Base-by-base conservation (phyloP, 2,797 vertebrate genomes). In the Eospalax fontanierii region DNA sequence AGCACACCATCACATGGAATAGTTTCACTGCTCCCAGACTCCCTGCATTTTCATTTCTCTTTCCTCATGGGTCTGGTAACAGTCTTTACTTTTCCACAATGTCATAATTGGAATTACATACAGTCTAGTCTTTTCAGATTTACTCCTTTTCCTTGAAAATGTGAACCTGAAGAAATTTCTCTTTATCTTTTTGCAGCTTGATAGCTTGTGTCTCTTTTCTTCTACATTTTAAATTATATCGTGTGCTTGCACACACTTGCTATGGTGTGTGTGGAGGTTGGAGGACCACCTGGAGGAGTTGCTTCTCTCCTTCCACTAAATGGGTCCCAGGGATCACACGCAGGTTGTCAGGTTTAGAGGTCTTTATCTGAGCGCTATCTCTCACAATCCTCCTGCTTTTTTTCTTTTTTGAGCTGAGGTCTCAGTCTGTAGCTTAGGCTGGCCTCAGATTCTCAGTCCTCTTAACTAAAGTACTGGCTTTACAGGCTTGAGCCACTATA, bases 71-170 rank as follows among this genome's bases (percentile, higher is more conserved):
- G 33, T 4, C 18, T 65, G 71, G 66, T 78, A 50, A 50, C 46
- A 11, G 11, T 50, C 11, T 50, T 50, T 50, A 50, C 46, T 1
- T 90, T 84, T 92, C 54, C 33, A 33, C 26, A 75, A 94, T 75
- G 65, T 84, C 22, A 8, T 88, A 22, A 11, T 50, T 50, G 46
- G 83, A 57, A 90, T 90, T 87, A 50, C 46, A 50, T 87, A 50
- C 46, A 50, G 50, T 89, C 30, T 92, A 28, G 35, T 75, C 24
- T 50, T 50, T 95, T 90, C 54, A 74, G n/a, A 79, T 54, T 89
- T 57, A 61, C 81, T 91, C 84, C 33, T 89, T 89, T 91, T 18
- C 40, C n/a, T 91, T 75, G 75, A 57, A 93, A 94, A 19, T 74
- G 40, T 91, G 43, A 28, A 65, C 21, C 66, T 68, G 11, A 68